Base-by-base conservation (phyloP, 2,797 vertebrate genomes). In the Gila robusta region DNA sequence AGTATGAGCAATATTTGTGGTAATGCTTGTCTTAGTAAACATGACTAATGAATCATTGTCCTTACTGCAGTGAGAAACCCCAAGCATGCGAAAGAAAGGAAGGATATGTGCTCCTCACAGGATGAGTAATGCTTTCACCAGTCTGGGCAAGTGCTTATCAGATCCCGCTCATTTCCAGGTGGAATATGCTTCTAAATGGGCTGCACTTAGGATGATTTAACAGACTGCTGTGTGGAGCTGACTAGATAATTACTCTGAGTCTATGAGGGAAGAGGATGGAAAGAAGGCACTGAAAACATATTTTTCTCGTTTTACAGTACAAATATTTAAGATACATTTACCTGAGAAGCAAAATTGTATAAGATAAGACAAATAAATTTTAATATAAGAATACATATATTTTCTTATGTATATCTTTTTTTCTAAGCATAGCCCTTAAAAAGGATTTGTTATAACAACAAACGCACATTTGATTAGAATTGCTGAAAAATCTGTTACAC, bases 151-250 rank as follows among this genome's bases (percentile, higher is more conserved):
- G 84, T 70, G 76, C 86, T 83, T 88, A 88, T 91, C 89, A 85
- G 86, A 89, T 90, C 84, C 84, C 77, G 59, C 85, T 91, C 89
- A 89, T 89, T 90, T 88, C 79, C 76, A 83, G 83, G 76, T 83
- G 86, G 87, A 89, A 89, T 90, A 89, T 89, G 85, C 85, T 89
- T 89, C 84, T 80, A 89, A 91, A 90, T 84, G 83, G 82, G 81
- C 83, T 84, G 87, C 77, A 77, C 72, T 89, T 87, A 85, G 83
- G 89, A 71, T 88, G 84, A 87, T 89, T 89, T 89, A 88, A 87
- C 79, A 54, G 84, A 84, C 44, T 47, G 66, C 82, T 84, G 73
- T 83, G 72, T 80, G 70, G 37, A 28, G 69, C 59, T 81, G 69
- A 73, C 78, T 64, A 84, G 86, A 87, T 87, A 80, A 87, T 87